These are phyloP conservation scores for Nemotelus pantherinus DNA, from an alignment of 2,888 invertebrate species.

Conservation along the genomic window DNA sequence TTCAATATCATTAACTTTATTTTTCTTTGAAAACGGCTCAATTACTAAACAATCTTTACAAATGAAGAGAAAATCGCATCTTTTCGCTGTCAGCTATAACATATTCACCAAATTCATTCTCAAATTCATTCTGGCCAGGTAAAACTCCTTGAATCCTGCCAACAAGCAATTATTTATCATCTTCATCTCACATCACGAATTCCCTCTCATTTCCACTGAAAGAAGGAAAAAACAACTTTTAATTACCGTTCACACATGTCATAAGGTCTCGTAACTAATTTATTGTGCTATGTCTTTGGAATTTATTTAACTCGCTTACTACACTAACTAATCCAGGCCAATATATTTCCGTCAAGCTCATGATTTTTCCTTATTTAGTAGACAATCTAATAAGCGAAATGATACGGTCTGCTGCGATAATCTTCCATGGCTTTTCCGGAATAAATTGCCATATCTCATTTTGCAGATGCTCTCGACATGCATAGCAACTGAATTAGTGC, in stretches of 20 bases:
- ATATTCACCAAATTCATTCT: too few species aligned
- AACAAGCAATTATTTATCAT: too few species aligned
- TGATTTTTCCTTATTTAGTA: background rate
- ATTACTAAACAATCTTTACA: too few species aligned
- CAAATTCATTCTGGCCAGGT: too few species aligned
- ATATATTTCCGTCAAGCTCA: background rate
- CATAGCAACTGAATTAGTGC: slow-evolving; percentile 21
- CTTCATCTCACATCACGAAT: too few species aligned
- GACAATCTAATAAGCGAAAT: background rate
- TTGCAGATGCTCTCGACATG: background rate
- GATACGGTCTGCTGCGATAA: background rate
- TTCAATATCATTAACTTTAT: too few species aligned
- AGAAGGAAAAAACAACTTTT: background rate
- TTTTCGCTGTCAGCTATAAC: too few species aligned
- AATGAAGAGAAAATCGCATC: too few species aligned
- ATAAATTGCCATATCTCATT: background rate
- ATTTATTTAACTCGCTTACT: slow-evolving; percentile 23
- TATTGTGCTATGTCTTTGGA: slow-evolving; percentile 6
- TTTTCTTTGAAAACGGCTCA: too few species aligned
- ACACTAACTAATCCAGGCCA: slow-evolving; percentile 5
- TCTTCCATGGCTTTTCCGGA: background rate
- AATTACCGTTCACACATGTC: background rate
- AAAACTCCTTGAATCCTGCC: too few species aligned
- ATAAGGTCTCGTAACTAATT: slow-evolving; percentile 17
- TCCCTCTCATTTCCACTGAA: too few species aligned